phyloP scores from a whole-genome alignment of 2,113 vertebrate genomes.

The Vidua macroura region DNA sequence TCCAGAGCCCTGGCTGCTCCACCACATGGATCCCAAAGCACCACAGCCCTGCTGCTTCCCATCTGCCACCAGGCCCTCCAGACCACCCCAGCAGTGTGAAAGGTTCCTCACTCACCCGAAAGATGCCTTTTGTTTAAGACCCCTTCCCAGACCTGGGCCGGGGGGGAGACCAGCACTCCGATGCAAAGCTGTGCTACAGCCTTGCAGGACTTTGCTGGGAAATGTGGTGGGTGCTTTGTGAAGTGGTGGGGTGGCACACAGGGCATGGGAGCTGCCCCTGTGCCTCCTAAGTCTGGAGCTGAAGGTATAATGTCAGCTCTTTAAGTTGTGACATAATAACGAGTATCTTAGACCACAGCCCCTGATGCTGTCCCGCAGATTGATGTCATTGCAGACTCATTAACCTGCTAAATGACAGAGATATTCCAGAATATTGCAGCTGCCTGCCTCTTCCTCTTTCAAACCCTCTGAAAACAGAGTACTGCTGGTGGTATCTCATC shows the following conservation, averaged over 20 bases:
- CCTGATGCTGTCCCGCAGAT: background rate
- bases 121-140: background rate
- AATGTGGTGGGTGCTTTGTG: background rate
- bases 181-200: background rate
- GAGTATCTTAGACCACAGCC: background rate
- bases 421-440: background rate
- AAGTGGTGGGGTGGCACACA: background rate
- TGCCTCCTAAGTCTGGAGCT: background rate
- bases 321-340: background rate
- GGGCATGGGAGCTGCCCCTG: background rate
- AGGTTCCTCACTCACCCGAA: background rate
- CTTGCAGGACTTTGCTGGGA: background rate
- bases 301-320: background rate
- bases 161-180: accelerated
- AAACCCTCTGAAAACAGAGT: background rate
- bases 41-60: background rate
- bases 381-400: background rate
- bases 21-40: background rate
- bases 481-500: background rate
- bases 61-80: background rate
- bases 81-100: background rate
- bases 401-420: background rate
- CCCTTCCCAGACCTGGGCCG: background rate
- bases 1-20: background rate
- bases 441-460: background rate